Evolutionary conservation across 1,140 invertebrate species (phyloP).

Genomic region (Geopemphigus sp.): DNA sequence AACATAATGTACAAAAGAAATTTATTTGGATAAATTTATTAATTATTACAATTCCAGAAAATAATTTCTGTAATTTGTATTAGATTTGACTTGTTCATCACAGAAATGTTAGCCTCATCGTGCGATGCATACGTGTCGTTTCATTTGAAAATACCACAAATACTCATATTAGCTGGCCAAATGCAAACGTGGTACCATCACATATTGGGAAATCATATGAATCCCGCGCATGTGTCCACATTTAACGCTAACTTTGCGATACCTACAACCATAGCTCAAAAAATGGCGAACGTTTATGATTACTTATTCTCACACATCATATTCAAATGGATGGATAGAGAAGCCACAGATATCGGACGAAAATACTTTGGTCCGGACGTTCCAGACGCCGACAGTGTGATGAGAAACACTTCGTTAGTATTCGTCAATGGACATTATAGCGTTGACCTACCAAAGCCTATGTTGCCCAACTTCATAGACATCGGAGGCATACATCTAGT

Average conservation of each 20-base stretch:
- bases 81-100: slow-evolving; percentile 51
- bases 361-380: slow-evolving; percentile 52
- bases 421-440: slow-evolving; percentile 66
- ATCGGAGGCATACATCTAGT: slow-evolving; percentile 67
- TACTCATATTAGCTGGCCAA: slow-evolving; percentile 60
- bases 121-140: slow-evolving; percentile 54
- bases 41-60: no score
- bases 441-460: slow-evolving; percentile 61
- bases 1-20: no score
- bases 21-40: no score
- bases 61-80: neutral
- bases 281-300: slow-evolving; percentile 48
- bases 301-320: slow-evolving; percentile 30
- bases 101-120: slow-evolving; percentile 51
- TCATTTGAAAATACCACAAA: slow-evolving; percentile 57
- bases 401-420: slow-evolving; percentile 62
- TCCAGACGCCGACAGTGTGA: slow-evolving; percentile 59
- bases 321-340: neutral
- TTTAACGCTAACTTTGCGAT: slow-evolving; percentile 29
- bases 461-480: slow-evolving; percentile 65
- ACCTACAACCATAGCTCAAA: slow-evolving; percentile 47
- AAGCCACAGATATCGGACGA: slow-evolving; percentile 31
- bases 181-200: slow-evolving; percentile 64
- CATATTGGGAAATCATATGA: slow-evolving; percentile 53
- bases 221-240: slow-evolving; percentile 51